Evolutionary conservation across 2,888 invertebrate genomes (phyloP).

Genomic region (Eupithecia inturbata): DNA sequence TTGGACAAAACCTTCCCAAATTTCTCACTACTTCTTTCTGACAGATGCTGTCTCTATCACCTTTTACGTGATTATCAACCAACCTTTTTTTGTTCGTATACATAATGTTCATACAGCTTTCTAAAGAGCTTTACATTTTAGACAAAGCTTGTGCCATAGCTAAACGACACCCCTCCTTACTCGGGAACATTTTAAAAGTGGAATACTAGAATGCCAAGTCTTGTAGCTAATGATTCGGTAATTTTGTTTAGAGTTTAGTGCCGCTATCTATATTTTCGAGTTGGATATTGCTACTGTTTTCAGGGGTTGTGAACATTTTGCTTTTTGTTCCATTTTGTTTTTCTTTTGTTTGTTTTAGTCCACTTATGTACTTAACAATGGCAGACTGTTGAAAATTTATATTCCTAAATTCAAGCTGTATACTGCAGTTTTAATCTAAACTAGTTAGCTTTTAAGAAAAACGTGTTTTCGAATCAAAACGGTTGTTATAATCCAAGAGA

Average conservation of each 20-base stretch:
- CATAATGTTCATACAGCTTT: neutral
- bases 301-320: neutral
- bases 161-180: neutral
- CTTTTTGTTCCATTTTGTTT: neutral
- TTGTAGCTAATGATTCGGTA: conserved; percentile 35
- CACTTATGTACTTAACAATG: no score
- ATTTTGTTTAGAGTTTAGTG: conserved; percentile 36
- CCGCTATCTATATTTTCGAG: conserved; percentile 29
- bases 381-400: no score
- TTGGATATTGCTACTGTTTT: conserved; percentile 20
- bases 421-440: no score
- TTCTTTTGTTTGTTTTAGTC: no score
- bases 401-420: no score
- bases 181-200: conserved; percentile 23
- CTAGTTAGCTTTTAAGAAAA: neutral
- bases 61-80: neutral
- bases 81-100: no score
- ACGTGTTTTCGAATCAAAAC: neutral
- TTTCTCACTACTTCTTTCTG: neutral
- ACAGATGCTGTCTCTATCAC: neutral
- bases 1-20: neutral
- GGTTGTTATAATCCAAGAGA: no score
- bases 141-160: neutral
- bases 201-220: conserved; percentile 30
- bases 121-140: neutral